phyloP scores from a whole-genome alignment of 2,888 invertebrate species.

The Axea sp. region DNA sequence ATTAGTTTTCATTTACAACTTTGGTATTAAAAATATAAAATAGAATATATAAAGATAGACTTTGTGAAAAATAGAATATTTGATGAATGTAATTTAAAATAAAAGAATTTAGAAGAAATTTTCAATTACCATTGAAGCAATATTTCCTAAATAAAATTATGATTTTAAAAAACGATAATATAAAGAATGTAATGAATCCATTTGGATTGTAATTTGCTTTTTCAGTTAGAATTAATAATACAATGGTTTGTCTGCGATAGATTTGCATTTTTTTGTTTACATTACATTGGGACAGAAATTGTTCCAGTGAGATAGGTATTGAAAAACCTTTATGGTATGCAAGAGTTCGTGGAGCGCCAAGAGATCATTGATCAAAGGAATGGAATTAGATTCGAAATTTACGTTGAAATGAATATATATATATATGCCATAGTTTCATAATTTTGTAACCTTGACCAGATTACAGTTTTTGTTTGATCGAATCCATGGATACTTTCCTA shows the following conservation, averaged over 20 bases:
- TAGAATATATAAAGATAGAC: too few species aligned
- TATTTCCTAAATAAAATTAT: conserved; percentile 6
- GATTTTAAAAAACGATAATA: conserved; percentile 5
- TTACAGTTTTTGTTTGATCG: conserved; percentile 51
- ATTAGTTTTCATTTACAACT: too few species aligned
- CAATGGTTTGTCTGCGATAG: conserved; percentile 41
- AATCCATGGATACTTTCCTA: conserved; percentile 43
- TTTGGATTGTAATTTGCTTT: conserved; percentile 17
- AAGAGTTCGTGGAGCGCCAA: conserved; percentile 43
- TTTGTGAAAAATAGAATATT: too few species aligned
- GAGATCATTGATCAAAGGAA: conserved; percentile 54
- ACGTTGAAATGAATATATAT: conserved; percentile 51
- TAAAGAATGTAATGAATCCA: conserved; percentile 2
- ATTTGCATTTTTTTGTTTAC: conserved; percentile 46
- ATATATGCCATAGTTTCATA: conserved; percentile 54
- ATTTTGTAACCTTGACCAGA: conserved; percentile 57
- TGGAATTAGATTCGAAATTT: conserved; percentile 58
- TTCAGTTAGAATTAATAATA: conserved; percentile 44
- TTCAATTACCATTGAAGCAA: not conserved
- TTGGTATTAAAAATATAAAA: too few species aligned
- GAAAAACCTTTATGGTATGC: conserved; percentile 50
- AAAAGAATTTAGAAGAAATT: too few species aligned
- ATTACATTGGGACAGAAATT: conserved; percentile 12
- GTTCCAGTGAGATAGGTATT: conserved; percentile 39
- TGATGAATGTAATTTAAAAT: too few species aligned